Conservation (phyloP, 2,797 vertebrate genomes). For the Malurus leucopterus region DNA sequence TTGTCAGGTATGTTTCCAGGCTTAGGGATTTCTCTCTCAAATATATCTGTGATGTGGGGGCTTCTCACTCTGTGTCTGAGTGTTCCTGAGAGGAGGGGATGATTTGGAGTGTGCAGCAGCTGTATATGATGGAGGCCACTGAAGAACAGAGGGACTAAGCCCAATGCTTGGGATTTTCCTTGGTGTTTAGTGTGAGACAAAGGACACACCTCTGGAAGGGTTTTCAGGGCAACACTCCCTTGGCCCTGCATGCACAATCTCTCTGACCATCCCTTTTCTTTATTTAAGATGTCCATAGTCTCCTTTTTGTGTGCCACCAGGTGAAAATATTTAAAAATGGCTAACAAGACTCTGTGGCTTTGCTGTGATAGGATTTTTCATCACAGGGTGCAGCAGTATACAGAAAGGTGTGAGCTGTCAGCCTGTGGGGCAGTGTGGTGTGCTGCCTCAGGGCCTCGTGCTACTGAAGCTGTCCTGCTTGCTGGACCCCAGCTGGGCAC, state of each 20-base stretch:
- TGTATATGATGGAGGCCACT: neutral
- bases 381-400: neutral
- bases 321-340: neutral
- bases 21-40: neutral
- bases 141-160: neutral
- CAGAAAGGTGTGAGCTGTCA: neutral
- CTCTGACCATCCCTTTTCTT: neutral
- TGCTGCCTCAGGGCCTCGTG: neutral
- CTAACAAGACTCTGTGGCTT: neutral
- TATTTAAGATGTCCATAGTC: fast-evolving
- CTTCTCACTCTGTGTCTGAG: neutral
- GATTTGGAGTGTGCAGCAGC: neutral
- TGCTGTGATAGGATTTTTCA: neutral
- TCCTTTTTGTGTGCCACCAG: neutral
- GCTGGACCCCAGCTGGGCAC: neutral
- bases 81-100: neutral
- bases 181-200: neutral
- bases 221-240: neutral
- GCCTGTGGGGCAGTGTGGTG: neutral
- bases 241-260: neutral
- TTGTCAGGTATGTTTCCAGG: neutral
- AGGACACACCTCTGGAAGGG: neutral
- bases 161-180: neutral
- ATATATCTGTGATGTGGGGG: fast-evolving
- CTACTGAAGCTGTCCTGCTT: neutral